Percentiles rank a stretch among this genome's conserved stretches.
Evolutionary conservation across 2,888 invertebrate species (phyloP).

Genomic region (Macrophya annulata): DNA sequence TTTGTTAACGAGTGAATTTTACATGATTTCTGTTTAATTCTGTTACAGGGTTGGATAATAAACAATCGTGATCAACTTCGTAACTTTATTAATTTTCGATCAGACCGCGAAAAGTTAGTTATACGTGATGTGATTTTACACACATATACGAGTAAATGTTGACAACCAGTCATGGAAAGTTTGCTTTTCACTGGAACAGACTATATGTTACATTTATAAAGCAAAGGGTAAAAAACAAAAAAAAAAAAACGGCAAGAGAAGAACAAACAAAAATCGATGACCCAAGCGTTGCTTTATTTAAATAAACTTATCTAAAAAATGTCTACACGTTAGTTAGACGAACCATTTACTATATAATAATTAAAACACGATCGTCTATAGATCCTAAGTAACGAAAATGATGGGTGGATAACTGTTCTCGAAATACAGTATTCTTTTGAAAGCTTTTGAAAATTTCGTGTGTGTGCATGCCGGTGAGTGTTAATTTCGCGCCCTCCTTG

Average conservation of each 20-base stretch:
- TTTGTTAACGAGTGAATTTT: conserved; percentile 33
- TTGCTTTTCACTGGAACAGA: neutral
- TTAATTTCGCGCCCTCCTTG: conserved; percentile 53
- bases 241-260: neutral
- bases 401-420: conserved; percentile 31
- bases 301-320: neutral
- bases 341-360: conserved; percentile 13
- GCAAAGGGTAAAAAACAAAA: neutral
- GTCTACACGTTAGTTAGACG: neutral
- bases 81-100: conserved; percentile 30
- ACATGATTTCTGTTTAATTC: neutral
- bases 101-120: conserved; percentile 13
- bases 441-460: conserved; percentile 53
- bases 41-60: neutral
- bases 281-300: neutral
- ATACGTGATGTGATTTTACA: conserved; percentile 9
- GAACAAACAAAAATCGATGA: neutral
- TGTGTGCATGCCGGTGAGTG: conserved; percentile 52
- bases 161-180: neutral
- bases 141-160: neutral
- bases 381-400: conserved; percentile 11
- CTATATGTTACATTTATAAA: neutral
- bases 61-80: conserved; percentile 18
- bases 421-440: conserved; percentile 48
- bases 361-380: neutral